phyloP scores from a whole-genome alignment of 2,888 invertebrate genomes.

The Lasioglossum lativentre region DNA sequence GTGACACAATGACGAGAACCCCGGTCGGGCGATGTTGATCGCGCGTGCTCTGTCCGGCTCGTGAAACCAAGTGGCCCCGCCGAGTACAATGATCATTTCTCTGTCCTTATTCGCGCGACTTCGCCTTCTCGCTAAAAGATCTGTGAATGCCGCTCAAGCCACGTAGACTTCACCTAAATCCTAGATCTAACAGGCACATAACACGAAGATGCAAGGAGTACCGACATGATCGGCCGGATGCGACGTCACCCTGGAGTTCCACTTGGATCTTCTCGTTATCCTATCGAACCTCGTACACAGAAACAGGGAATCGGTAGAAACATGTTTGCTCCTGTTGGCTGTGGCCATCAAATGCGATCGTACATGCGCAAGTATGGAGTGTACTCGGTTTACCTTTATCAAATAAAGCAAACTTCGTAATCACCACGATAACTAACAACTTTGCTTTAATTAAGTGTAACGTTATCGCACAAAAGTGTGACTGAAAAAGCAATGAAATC shows the following conservation, averaged over 20 bases:
- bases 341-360: too few relatives aligned
- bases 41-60: constrained; percentile 48
- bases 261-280: background rate
- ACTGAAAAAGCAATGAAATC: background rate
- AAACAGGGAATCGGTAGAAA: background rate
- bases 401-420: too few relatives aligned
- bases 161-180: constrained; percentile 75
- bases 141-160: constrained; percentile 71
- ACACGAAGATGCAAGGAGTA: constrained; percentile 68
- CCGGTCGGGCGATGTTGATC: constrained; percentile 25
- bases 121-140: constrained; percentile 35
- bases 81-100: constrained; percentile 19
- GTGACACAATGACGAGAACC: constrained; percentile 27
- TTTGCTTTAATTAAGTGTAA: background rate
- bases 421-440: background rate
- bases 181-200: constrained; percentile 76
- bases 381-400: too few relatives aligned
- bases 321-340: background rate
- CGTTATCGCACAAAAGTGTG: too few relatives aligned
- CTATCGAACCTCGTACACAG: background rate
- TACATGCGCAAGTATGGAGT: too few relatives aligned
- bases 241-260: constrained; percentile 56
- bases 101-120: constrained; percentile 51
- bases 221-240: constrained; percentile 38
- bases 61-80: constrained; percentile 26